These are phyloP conservation scores for Paracanthobrama guichenoti DNA, from an alignment of 2,113 vertebrate genomes.

Conservation along the genomic window DNA sequence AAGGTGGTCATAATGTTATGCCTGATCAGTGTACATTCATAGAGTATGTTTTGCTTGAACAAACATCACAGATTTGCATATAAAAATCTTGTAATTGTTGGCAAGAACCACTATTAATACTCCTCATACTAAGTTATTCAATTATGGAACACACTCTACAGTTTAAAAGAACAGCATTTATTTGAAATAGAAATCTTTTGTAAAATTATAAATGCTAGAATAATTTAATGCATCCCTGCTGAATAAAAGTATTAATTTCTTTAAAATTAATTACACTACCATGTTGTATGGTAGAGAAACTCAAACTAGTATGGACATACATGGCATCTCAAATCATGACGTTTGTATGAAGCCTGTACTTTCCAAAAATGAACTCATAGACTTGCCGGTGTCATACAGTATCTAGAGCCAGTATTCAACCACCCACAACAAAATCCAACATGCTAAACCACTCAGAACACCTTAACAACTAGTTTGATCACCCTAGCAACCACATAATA, in stretches of 20 bases:
- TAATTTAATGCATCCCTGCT: background rate
- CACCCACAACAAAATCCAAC: background rate
- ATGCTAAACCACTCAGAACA: background rate
- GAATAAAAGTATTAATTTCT: background rate
- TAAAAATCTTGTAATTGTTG: too few species aligned
- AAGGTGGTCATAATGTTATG: too few species aligned
- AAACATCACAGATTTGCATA: too few species aligned
- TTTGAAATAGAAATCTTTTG: background rate
- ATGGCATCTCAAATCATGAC: too few species aligned
- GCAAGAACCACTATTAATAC: too few species aligned
- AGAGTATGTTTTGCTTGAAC: too few species aligned
- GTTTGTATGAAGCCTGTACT: background rate
- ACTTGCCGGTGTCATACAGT: background rate
- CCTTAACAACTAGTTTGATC: background rate
- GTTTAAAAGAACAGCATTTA: too few species aligned
- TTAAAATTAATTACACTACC: background rate
- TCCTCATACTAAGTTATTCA: too few species aligned
- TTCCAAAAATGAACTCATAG: background rate
- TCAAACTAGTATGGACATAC: too few species aligned
- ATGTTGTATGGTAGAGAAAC: too few species aligned
- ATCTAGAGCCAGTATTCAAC: background rate
- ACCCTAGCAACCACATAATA: slow-evolving; percentile 15
- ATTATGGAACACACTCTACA: too few species aligned
- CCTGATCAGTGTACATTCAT: too few species aligned
- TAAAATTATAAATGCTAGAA: background rate